Percentiles rank a stretch among this genome's conserved stretches.
These are phyloP conservation scores for Spinus pinus DNA, from an alignment of 2,797 vertebrate genomes.

Conservation along the genomic window DNA sequence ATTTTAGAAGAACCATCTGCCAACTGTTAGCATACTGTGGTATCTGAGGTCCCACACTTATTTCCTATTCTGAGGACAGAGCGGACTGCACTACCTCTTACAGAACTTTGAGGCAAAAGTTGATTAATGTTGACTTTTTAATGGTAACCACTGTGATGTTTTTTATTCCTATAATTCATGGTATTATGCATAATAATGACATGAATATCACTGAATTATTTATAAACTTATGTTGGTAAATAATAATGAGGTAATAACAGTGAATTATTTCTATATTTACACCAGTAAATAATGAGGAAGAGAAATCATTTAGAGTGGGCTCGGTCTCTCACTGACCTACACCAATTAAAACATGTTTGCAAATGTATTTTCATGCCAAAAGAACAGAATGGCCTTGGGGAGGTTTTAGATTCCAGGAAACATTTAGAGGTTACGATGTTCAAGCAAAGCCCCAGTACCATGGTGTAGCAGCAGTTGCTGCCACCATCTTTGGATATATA, in stretches of 20 bases:
- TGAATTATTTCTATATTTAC: slow-evolving; percentile 48
- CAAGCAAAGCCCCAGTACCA: not conserved
- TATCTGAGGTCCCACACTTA: slow-evolving; percentile 12
- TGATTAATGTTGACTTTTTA: slow-evolving; percentile 60
- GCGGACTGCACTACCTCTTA: not conserved
- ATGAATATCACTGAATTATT: slow-evolving; percentile 45
- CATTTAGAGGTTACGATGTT: not conserved
- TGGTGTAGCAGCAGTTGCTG: not conserved
- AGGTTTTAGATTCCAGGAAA: not conserved
- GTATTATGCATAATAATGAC: slow-evolving; percentile 30
- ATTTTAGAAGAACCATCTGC: not conserved
- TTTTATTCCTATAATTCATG: slow-evolving; percentile 39
- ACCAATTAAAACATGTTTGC: slow-evolving; percentile 13
- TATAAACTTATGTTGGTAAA: slow-evolving; percentile 50
- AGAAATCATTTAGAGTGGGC: not conserved
- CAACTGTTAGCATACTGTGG: slow-evolving; percentile 2
- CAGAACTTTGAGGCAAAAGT: not conserved
- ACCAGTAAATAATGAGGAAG: slow-evolving; percentile 47
- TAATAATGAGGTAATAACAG: slow-evolving; percentile 47
- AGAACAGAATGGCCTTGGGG: not conserved
- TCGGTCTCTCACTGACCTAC: not conserved
- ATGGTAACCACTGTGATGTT: slow-evolving; percentile 10
- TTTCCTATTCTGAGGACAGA: slow-evolving; percentile 32
- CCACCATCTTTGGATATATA: not conserved
- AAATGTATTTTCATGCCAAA: not conserved